A percentile compares a stretch with the other conserved stretches of the same genome.
Evolutionary conservation across 2,888 invertebrate species (phyloP).

Genomic region (Cetonia aurata): DNA sequence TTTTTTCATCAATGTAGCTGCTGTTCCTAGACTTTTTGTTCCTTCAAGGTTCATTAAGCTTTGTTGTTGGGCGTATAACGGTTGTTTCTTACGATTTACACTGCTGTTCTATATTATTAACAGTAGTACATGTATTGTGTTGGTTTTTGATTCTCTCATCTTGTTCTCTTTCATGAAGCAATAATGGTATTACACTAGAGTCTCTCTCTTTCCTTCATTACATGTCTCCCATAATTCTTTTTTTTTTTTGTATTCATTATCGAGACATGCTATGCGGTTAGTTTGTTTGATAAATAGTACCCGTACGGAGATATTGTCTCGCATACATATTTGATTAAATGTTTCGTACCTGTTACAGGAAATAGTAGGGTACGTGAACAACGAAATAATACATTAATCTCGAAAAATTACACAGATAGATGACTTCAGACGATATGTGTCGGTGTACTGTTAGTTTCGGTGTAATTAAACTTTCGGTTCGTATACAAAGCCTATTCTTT

Average conservation of each 20-base stretch:
- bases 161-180: not conserved
- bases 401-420: conserved; percentile 10
- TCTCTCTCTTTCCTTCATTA: not conserved
- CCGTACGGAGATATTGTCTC: conserved; percentile 22
- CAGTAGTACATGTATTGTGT: conserved; percentile 30
- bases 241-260: conserved; percentile 15
- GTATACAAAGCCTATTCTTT: too few relatives aligned
- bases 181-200: not conserved
- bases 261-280: conserved; percentile 9
- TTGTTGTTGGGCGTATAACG: conserved; percentile 40
- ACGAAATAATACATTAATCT: conserved; percentile 24
- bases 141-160: conserved; percentile 14
- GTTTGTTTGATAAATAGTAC: conserved; percentile 32
- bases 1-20: conserved; percentile 16
- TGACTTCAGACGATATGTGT: not conserved
- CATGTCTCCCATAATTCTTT: conserved; percentile 12
- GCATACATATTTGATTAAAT: conserved; percentile 28
- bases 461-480: too few relatives aligned
- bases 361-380: conserved; percentile 28
- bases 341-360: conserved; percentile 12
- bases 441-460: conserved; percentile 9
- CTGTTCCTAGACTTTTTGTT: conserved; percentile 31
- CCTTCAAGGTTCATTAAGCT: conserved; percentile 40
- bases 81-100: conserved; percentile 32
- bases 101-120: conserved; percentile 37